Base-by-base conservation (phyloP, 2,113 vertebrate genomes). In the Cheirogaleus medius region DNA sequence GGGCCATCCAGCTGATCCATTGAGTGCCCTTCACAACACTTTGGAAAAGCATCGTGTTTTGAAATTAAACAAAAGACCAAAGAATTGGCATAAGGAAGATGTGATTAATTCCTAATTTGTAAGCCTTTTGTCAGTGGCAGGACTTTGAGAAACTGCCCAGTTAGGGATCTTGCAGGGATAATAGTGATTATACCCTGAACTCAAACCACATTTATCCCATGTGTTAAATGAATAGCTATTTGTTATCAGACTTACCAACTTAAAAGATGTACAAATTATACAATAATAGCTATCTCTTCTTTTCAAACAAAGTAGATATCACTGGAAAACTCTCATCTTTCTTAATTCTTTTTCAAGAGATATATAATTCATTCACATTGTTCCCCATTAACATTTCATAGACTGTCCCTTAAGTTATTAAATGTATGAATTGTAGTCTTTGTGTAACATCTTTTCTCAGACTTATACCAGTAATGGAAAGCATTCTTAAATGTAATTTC, bases 331-430 rank as follows among this genome's bases (percentile, higher is more conserved):
- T 44, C 39, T 91, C 47, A 49, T 94, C 91, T 73, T 86, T 42
- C 18, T 94, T 94, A 77, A 82, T 64, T 97, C 0, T 88, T 93
- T 47, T 95, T 87, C 39, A 60, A 97, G 68, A 97, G 97, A 89
- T 86, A 13, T 1, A 60, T 71, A 89, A 91, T 96, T 94, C 14
- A 10, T 93, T 69, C 60, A 6, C 80, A 83, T 87, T 82, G 5
- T 86, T 96, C 93, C n/a, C 34, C 74, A 69, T 52, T 95, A 92
- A 80, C 88, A 93, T 64, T 21, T 90, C 25, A 49, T 71, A 17
- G 81, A 58, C 14, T 92, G 34, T 82, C 78, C 64, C 34, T 20
- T 58, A 84, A 90, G 91, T 94, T 92, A 77, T 68, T 74, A 94
- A 92, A 84, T 80, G 12, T 66, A 52, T 58, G 29, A 96, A 89